Percentiles rank a stretch among this genome's conserved stretches.
Evolutionary conservation across 2,113 vertebrate genomes (phyloP).

Genomic region (Merops nubicus): DNA sequence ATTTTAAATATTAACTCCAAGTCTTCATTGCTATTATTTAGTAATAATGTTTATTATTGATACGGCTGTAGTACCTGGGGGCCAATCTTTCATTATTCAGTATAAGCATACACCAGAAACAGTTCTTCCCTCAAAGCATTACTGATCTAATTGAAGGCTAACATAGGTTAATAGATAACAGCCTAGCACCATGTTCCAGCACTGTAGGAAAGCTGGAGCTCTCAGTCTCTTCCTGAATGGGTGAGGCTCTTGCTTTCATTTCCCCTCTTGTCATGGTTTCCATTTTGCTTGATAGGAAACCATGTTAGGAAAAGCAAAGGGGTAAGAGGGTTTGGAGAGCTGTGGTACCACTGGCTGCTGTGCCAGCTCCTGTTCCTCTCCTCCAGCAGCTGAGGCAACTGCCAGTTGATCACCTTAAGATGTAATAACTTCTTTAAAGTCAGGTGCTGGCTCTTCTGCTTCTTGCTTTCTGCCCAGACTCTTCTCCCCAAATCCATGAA

Average conservation of each 20-base stretch:
- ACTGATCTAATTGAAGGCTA: slow-evolving; percentile 29
- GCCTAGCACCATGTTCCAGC: background rate
- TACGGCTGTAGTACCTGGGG: slow-evolving; percentile 24
- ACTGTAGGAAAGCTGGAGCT: background rate
- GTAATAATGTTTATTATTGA: slow-evolving; percentile 64
- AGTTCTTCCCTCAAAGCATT: slow-evolving; percentile 1
- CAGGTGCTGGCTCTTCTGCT: background rate
- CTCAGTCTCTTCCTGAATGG: background rate
- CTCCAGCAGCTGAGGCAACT: background rate
- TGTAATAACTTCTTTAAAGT: background rate
- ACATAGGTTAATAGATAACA: background rate
- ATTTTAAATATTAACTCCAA: slow-evolving; percentile 38
- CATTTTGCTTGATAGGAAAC: background rate
- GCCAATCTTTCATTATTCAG: slow-evolving; percentile 43
- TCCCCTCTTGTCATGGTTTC: background rate
- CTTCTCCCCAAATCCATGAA: background rate
- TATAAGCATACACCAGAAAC: background rate
- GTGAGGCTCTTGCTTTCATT: background rate
- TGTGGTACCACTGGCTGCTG: background rate
- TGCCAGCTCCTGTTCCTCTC: background rate
- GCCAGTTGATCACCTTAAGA: background rate
- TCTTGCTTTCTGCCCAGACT: background rate
- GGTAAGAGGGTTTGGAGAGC: background rate
- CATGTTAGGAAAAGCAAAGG: background rate
- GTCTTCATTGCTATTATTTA: slow-evolving; percentile 36